Base-by-base conservation (phyloP, 2,113 vertebrate genomes). In the Stigmatopora nigra region DNA sequence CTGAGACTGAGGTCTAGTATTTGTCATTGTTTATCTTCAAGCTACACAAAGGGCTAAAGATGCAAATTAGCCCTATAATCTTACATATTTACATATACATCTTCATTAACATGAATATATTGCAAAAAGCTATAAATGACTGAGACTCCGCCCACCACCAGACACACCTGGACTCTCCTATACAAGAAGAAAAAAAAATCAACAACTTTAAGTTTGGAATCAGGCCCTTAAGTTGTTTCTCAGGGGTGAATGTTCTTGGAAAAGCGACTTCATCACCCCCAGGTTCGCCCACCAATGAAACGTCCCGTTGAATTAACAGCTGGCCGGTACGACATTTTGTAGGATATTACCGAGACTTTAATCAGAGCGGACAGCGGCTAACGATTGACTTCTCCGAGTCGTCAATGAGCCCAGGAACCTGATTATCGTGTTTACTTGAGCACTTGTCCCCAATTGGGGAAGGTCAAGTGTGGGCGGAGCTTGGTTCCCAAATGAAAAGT, bases 331-430 rank as follows among this genome's bases (percentile, higher is more conserved):
- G 86, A 86, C 78, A 79, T 82, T 82, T 16, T 75, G 56, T 73
- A 84, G 87, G 87, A 84, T 81, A 75, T 76, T 78, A 86, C 85
- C 78, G 82, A 77, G 78, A 84, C 84, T 84, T 85, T 85, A 82
- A 88, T 86, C 84, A 78, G 82, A 69, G 75, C 69, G 58, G 71
- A 71, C 78, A 77, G 77, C 80, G 79, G 84, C 82, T 82, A 78
- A 80, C 80, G 82, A 82, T 79, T 79, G 78, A 82, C 72, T 82
- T 82, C 76, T 76, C 76, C 76, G 79, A 65, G 77, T 81, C 70
- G 83, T 82, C 78, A 86, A 82, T 83, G 83, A 79, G 70, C 68
- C 60, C 7, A 60, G 68, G 80, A 84, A 86, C 84, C 63, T 25
- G 79, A 88, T 88, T 86, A 86, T 69, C n/a, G 63, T 80, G 78